Evolutionary conservation across 2,797 vertebrate genomes (phyloP).

Genomic region (Astyanax mexicanus): DNA sequence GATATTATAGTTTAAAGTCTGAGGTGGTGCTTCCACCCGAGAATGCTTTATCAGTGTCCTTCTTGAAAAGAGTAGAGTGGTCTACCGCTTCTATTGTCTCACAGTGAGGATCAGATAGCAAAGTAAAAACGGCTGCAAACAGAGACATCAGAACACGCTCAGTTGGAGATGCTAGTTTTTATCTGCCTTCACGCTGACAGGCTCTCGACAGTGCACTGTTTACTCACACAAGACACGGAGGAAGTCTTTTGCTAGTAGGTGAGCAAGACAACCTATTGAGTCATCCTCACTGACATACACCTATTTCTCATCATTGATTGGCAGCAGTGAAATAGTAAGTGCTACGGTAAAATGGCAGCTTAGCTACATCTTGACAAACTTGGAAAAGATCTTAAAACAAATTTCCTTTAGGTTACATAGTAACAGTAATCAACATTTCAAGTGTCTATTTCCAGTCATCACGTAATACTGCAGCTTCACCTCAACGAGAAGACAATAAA

Average conservation of each 20-base stretch:
- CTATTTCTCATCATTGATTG: constrained; percentile 21
- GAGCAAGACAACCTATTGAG: constrained; percentile 19
- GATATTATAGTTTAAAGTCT: not conserved
- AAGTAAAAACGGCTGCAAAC: constrained; percentile 42
- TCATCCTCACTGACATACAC: constrained; percentile 35
- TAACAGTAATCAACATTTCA: not conserved
- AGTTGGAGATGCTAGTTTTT: constrained; percentile 47
- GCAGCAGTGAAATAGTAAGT: constrained; percentile 18
- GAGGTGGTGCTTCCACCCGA: not conserved
- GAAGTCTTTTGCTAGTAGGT: constrained; percentile 6
- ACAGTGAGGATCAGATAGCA: constrained; percentile 42
- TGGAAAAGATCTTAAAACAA: not conserved
- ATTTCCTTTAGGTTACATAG: not conserved
- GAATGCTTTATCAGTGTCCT: constrained; percentile 17
- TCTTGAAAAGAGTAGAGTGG: constrained; percentile 22
- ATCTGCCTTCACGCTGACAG: constrained; percentile 52
- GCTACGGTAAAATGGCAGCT: no score
- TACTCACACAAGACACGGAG: constrained; percentile 50
- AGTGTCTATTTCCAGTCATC: not conserved
- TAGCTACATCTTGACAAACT: constrained; percentile 9
- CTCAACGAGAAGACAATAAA: not conserved
- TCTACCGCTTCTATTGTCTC: constrained; percentile 51
- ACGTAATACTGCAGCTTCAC: not conserved
- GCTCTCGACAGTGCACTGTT: constrained; percentile 45
- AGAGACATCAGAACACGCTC: constrained; percentile 52